Percentiles rank a stretch among this genome's conserved stretches.
phyloP scores from a whole-genome alignment of 1,140 invertebrate genomes.

The Amyelois transitella region DNA sequence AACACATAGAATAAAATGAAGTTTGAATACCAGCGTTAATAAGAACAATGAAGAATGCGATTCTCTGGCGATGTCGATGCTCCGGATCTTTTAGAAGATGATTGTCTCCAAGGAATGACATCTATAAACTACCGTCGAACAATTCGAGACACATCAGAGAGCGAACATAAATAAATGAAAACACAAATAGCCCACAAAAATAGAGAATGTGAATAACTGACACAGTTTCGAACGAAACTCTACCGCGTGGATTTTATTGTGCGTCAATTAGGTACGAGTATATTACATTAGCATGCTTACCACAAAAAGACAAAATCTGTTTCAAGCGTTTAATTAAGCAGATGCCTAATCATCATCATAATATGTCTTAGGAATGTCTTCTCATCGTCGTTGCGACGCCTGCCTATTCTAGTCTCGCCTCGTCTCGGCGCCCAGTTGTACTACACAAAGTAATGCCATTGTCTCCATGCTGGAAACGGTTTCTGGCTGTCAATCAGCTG shows the following conservation, averaged over 20 bases:
- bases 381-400: background rate
- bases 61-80: too few species aligned
- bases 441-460: too few species aligned
- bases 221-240: slow-evolving; percentile 40
- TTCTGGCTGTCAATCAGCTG: background rate
- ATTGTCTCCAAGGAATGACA: slow-evolving; percentile 21
- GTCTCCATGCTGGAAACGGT: background rate
- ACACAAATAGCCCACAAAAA: slow-evolving; percentile 50
- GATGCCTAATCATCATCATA: background rate
- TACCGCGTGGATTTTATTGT: slow-evolving; percentile 35
- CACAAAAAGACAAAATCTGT: background rate
- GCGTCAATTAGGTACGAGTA: background rate
- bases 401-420: background rate
- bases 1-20: too few species aligned
- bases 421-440: background rate
- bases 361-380: background rate
- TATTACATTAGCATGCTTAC: background rate
- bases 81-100: too few species aligned
- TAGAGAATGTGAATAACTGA: slow-evolving; percentile 54
- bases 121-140: slow-evolving; percentile 14
- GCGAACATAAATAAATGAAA: slow-evolving; percentile 38
- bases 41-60: too few species aligned
- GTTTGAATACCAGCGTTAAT: too few species aligned
- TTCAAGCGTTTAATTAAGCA: background rate
- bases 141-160: slow-evolving; percentile 7